Conservation (phyloP, 2,797 vertebrate species). For the Helicolenus hilgendorfi region DNA sequence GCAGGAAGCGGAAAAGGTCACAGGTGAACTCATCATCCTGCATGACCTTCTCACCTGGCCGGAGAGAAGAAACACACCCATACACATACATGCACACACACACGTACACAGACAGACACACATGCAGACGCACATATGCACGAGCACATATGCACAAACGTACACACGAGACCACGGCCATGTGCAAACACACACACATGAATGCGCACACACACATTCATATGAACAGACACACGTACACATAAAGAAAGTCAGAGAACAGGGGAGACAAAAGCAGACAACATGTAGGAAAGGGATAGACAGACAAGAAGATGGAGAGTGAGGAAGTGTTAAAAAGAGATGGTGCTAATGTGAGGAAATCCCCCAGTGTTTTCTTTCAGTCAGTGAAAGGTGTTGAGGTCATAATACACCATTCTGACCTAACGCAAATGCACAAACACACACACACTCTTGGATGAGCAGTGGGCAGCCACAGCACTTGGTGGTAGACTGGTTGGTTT, state of each 20-base stretch:
- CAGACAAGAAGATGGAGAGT: constrained; percentile 72
- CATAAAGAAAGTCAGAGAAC: constrained; percentile 54
- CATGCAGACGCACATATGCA: constrained; percentile 31
- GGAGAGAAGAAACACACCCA: constrained; percentile 75
- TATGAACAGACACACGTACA: constrained; percentile 51
- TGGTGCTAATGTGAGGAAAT: constrained; percentile 43
- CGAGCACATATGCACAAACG: constrained; percentile 43
- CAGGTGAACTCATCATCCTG: constrained; percentile 98
- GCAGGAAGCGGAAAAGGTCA: constrained; percentile 98
- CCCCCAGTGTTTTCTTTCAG: constrained; percentile 17
- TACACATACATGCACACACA: constrained; percentile 4
- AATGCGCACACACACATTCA: constrained; percentile 55
- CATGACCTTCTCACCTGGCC: constrained; percentile 97
- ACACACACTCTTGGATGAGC: constrained; percentile 26
- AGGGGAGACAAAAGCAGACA: constrained; percentile 55
- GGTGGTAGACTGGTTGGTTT: constrained; percentile 46
- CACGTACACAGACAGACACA: constrained; percentile 2
- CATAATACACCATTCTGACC: constrained; percentile 19
- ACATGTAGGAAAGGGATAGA: constrained; percentile 52
- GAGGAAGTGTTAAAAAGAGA: constrained; percentile 69
- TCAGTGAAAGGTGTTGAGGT: constrained; percentile 20
- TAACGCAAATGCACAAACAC: not conserved
- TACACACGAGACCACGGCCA: constrained; percentile 11
- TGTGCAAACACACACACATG: constrained; percentile 41
- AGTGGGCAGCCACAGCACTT: constrained; percentile 58